phyloP scores from a whole-genome alignment of 2,888 invertebrate genomes.

The Metellina segmentata region DNA sequence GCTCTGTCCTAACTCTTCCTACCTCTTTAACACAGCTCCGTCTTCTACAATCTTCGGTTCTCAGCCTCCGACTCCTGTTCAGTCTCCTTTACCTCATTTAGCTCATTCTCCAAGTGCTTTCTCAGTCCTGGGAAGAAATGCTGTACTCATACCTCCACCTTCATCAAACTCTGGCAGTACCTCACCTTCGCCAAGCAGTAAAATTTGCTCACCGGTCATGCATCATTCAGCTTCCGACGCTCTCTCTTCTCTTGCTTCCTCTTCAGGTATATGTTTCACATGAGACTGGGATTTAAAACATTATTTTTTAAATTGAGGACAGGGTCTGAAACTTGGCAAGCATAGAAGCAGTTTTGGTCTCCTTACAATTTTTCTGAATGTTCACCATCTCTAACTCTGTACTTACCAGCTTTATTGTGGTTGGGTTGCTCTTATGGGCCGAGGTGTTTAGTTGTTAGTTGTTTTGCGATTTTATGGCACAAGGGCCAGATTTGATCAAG shows the following conservation, averaged over 20 bases:
- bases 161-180: slow-evolving; percentile 50
- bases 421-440: neutral
- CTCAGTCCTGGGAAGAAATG: slow-evolving; percentile 74
- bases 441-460: neutral
- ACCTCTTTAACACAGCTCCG: slow-evolving; percentile 52
- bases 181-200: slow-evolving; percentile 53
- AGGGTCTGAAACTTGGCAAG: too few species aligned
- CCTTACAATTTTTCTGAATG: neutral
- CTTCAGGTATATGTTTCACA: slow-evolving; percentile 60
- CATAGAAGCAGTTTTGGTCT: too few species aligned
- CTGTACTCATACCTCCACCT: slow-evolving; percentile 73
- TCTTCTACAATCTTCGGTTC: slow-evolving; percentile 74
- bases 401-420: neutral
- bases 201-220: slow-evolving; percentile 75
- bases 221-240: slow-evolving; percentile 75
- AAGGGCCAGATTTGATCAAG: neutral
- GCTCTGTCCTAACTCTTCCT: slow-evolving; percentile 29
- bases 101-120: slow-evolving; percentile 76
- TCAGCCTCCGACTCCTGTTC: slow-evolving; percentile 71
- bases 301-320: neutral
- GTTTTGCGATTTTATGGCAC: too few species aligned
- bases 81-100: slow-evolving; percentile 74
- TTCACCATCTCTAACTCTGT: neutral
- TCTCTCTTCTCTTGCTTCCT: slow-evolving; percentile 73
- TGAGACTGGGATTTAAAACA: neutral